Percentiles rank a stretch among this genome's conserved stretches.
Evolutionary conservation across 2,113 vertebrate genomes (phyloP).

Genomic region (Ochotona curzoniae): DNA sequence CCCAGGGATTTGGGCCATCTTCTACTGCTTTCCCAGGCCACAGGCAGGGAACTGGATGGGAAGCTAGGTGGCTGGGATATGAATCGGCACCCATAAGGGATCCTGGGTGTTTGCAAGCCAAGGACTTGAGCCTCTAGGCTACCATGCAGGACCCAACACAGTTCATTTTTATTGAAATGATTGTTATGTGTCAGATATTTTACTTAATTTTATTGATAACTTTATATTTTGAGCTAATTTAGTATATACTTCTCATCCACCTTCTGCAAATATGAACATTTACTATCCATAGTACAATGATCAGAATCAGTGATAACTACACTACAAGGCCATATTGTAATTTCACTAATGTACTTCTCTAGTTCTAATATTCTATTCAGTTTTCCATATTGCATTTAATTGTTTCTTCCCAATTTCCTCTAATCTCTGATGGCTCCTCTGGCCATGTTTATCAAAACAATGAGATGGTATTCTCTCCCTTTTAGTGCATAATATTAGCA

Average conservation of each 20-base stretch:
- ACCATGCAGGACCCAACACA: too few species aligned
- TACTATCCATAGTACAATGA: not conserved
- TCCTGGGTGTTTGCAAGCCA: too few species aligned
- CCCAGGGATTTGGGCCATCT: too few species aligned
- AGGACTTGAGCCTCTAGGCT: too few species aligned
- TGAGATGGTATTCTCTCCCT: not conserved
- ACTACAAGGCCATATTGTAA: not conserved
- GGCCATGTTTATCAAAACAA: not conserved
- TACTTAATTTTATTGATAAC: not conserved
- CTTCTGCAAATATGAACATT: not conserved
- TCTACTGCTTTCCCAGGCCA: too few species aligned
- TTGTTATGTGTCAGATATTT: not conserved
- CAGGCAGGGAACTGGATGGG: too few species aligned
- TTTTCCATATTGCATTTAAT: not conserved
- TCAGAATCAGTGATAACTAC: not conserved
- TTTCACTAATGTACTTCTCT: not conserved
- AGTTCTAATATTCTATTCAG: not conserved
- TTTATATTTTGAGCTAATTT: constrained; percentile 45
- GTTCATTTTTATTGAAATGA: not conserved
- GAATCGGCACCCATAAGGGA: too few species aligned
- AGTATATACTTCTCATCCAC: not conserved
- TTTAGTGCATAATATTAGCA: not conserved
- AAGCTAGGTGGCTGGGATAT: too few species aligned
- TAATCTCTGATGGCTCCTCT: not conserved
- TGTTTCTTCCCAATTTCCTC: not conserved